A percentile compares a stretch with the other conserved stretches of the same genome.
phyloP scores from a whole-genome alignment of 1,140 invertebrate genomes.

The Bilobella aurantiaca region DNA sequence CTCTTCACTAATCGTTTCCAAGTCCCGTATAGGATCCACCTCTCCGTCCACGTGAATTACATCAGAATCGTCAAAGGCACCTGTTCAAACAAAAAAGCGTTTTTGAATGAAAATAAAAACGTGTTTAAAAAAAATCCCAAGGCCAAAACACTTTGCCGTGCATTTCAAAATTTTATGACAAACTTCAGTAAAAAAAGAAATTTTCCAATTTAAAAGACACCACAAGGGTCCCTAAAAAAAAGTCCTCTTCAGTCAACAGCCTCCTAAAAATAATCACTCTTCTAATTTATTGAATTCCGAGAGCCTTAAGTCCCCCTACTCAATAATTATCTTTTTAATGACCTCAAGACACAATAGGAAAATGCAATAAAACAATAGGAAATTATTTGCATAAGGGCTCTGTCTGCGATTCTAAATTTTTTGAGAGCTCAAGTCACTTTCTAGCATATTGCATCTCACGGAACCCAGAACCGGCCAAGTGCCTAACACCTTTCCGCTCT shows the following conservation, averaged over 20 bases:
- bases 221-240: background rate
- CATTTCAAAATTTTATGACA: no score
- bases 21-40: constrained; percentile 89
- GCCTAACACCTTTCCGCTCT: background rate
- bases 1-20: constrained; percentile 94
- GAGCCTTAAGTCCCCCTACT: no score
- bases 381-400: background rate
- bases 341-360: background rate
- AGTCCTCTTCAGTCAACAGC: background rate
- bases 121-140: no score
- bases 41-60: constrained; percentile 98
- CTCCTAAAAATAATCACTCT: constrained; percentile 13
- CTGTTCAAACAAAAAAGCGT: constrained; percentile 44
- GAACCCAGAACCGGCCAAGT: no score
- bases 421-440: no score
- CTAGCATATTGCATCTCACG: no score
- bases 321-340: background rate
- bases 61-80: constrained; percentile 95
- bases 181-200: no score
- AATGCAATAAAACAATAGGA: background rate
- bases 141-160: no score
- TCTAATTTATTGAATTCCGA: background rate
- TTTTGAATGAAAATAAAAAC: background rate
- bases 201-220: no score
- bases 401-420: no score